These are phyloP conservation scores for Bubo bubo DNA, from an alignment of 2,113 vertebrate species.

Conservation along the genomic window DNA sequence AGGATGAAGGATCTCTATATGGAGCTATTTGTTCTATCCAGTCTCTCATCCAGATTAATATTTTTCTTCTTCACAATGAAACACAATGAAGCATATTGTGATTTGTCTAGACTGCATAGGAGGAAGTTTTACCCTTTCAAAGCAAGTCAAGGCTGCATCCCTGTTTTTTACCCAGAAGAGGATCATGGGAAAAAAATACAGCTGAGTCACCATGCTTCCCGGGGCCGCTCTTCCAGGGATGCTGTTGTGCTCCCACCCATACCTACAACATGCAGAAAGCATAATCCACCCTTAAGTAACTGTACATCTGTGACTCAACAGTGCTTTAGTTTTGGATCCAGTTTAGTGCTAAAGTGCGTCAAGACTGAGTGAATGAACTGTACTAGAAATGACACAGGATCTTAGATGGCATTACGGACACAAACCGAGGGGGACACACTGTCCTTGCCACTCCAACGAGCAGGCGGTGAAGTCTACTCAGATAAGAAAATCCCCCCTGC, in stretches of 20 bases:
- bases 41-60: conserved; percentile 17
- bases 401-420: neutral
- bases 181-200: neutral
- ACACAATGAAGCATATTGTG: neutral
- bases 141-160: neutral
- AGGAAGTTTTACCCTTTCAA: conserved; percentile 4
- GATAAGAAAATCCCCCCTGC: neutral
- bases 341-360: neutral
- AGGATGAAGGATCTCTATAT: conserved; percentile 36
- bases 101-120: neutral
- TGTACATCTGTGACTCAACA: neutral
- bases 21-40: neutral
- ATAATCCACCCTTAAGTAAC: neutral
- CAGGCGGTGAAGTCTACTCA: neutral
- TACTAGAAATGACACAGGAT: neutral
- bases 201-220: neutral
- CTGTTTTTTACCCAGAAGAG: neutral
- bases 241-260: neutral
- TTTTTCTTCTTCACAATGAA: neutral
- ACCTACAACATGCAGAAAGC: neutral
- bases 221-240: neutral
- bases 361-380: neutral
- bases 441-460: neutral
- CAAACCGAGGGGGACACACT: neutral
- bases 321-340: neutral